Evolutionary conservation across 2,888 invertebrate genomes (phyloP), one percentile per base, ranked within the genome.

Genomic region (Mythimna albipuncta): DNA sequence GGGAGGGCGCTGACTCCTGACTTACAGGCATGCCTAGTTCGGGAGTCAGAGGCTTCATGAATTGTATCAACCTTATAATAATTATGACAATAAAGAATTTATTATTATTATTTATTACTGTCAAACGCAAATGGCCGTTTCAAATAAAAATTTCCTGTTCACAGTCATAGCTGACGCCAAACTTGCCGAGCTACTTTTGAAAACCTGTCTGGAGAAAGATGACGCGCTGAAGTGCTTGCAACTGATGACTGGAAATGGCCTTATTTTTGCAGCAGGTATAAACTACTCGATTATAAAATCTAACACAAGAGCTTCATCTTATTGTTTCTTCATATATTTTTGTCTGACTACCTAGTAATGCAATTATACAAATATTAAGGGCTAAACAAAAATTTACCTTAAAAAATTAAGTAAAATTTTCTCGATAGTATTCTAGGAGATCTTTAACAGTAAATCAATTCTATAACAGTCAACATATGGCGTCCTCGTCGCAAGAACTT

Each of bases 401-500:
- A 13, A 13, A 13, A 55, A 55, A 6, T 57, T 3, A 9, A 6
- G 6, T 4, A 19, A 9, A 32, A 57, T 7, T 13, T 32, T 21
- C 54, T 11, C 54, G 21, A n/a, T 16, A 2, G 1, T n/a, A 3
- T 35, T 50, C 13, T 26, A 10, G 13, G 64, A 50, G n/a, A 59
- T 50, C 6, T 6, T 6, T 50, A 59, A n/a, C 59, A 16, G 9
- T 6, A n/a, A 11, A 21, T 6, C 32, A 52, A 47, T 21, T 62
- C 6, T 64, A 47, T 16, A 41, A 32, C 72, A 79, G 82, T 82
- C 0, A 77, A 72, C 11, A 79, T 84, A 38, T 84, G 84, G 93
- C 90, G 92, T 3, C 89, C 89, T 0, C 89, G 93, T 26, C 90
- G 93, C 0, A 93, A 93, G 59, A 75, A 90, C 6, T 69, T 93